Evolutionary conservation across 2,888 invertebrate genomes (phyloP).

Genomic region (Smittia sp.): DNA sequence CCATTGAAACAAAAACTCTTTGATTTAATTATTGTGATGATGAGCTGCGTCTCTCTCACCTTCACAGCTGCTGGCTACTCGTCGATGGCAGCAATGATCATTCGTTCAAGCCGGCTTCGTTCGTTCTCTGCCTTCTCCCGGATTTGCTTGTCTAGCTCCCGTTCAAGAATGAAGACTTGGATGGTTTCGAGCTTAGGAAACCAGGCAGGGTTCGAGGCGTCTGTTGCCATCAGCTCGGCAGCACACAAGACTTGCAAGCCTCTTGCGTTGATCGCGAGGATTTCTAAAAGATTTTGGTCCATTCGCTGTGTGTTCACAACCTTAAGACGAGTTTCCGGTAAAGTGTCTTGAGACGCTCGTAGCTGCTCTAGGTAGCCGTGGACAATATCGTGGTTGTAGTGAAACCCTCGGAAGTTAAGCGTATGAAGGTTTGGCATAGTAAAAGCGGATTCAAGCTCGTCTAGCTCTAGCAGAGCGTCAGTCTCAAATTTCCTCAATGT

Average conservation of each 20-base stretch:
- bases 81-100: no score
- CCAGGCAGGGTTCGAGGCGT: constrained; percentile 5
- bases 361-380: neutral
- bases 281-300: constrained; percentile 16
- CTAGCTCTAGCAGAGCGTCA: constrained; percentile 3
- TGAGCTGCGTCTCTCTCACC: no score
- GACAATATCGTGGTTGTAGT: neutral
- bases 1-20: no score
- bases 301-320: neutral
- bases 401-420: neutral
- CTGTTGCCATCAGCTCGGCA: neutral
- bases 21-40: no score
- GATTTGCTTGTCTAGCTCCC: neutral
- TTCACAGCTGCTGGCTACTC: no score
- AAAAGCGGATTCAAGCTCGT: constrained; percentile 22
- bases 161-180: no score
- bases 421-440: neutral
- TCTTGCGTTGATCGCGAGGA: constrained; percentile 19
- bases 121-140: neutral
- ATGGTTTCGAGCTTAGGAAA: constrained; percentile 21
- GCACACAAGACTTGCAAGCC: neutral
- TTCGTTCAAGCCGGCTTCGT: constrained; percentile 13
- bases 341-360: neutral
- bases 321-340: neutral
- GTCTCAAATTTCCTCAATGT: neutral